phyloP scores from a whole-genome alignment of 2,113 vertebrate genomes.

The Atrichornis clamosus region DNA sequence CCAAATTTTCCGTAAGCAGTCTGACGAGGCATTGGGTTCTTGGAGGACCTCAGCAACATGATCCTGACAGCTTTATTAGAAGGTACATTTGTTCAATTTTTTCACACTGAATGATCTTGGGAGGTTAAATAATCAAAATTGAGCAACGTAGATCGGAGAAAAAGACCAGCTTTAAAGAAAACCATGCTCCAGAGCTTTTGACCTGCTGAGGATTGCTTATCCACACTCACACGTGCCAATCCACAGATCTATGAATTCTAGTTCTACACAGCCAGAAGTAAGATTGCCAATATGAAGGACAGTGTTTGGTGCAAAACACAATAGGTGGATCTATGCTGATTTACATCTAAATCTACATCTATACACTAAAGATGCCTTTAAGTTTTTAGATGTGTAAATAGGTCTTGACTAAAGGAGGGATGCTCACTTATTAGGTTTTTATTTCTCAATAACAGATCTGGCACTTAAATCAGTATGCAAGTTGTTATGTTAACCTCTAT shows the following conservation, averaged over 20 bases:
- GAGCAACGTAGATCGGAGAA: neutral
- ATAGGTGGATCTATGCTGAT: neutral
- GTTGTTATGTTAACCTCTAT: neutral
- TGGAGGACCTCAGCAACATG: neutral
- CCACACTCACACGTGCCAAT: rapidly evolving
- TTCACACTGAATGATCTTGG: neutral
- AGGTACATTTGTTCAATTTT: neutral
- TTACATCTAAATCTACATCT: neutral
- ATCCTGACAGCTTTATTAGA: neutral
- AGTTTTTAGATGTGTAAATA: neutral
- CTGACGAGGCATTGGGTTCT: neutral
- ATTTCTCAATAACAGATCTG: neutral
- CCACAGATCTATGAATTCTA: rapidly evolving
- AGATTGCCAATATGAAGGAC: neutral
- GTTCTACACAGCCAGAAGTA: neutral
- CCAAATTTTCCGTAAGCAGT: neutral
- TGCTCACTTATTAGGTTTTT: neutral
- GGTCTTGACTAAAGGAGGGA: neutral
- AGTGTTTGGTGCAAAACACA: neutral
- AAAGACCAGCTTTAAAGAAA: neutral
- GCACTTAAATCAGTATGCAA: neutral
- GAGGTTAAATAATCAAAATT: neutral
- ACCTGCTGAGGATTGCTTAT: neutral
- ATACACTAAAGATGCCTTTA: neutral
- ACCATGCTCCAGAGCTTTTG: neutral